phyloP scores from a whole-genome alignment of 1,140 invertebrate genomes.

The Oreohelix idahoensis region DNA sequence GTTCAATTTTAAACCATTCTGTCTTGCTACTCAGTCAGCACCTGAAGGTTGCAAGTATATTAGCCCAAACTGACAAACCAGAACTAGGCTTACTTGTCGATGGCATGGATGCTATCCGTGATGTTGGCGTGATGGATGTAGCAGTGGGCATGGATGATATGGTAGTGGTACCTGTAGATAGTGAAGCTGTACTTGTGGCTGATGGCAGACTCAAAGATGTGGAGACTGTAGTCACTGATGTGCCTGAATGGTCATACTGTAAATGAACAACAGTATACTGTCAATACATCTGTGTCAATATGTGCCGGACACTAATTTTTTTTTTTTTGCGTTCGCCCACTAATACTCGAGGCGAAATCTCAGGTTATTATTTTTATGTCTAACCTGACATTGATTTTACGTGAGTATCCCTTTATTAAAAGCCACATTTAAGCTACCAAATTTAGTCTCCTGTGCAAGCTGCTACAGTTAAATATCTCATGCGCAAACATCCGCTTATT shows the following conservation, averaged over 20 bases:
- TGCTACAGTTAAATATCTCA: too few species aligned
- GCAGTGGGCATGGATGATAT: constrained; percentile 50
- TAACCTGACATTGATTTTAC: too few species aligned
- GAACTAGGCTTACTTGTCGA: constrained; percentile 44
- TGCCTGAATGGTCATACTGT: constrained; percentile 57
- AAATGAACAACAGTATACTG: constrained; percentile 16
- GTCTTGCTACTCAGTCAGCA: too few species aligned
- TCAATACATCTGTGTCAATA: not conserved
- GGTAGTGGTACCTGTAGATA: constrained; percentile 48
- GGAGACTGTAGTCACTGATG: constrained; percentile 54
- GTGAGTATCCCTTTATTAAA: too few species aligned
- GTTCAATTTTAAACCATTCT: too few species aligned
- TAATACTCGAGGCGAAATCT: too few species aligned
- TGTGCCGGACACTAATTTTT: too few species aligned
- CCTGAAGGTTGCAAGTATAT: not conserved
- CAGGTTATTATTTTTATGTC: too few species aligned
- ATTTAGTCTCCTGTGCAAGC: too few species aligned
- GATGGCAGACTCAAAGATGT: constrained; percentile 51
- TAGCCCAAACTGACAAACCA: constrained; percentile 11
- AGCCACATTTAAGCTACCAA: too few species aligned
- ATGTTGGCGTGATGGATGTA: constrained; percentile 42
- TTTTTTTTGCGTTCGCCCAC: too few species aligned
- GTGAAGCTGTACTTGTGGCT: constrained; percentile 48
- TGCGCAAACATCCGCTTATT: too few species aligned
- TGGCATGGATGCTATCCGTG: constrained; percentile 45